A percentile compares a stretch with the other conserved stretches of the same genome.
Evolutionary conservation across 1,140 invertebrate genomes (phyloP).

Genomic region (Euborellia annulipes): DNA sequence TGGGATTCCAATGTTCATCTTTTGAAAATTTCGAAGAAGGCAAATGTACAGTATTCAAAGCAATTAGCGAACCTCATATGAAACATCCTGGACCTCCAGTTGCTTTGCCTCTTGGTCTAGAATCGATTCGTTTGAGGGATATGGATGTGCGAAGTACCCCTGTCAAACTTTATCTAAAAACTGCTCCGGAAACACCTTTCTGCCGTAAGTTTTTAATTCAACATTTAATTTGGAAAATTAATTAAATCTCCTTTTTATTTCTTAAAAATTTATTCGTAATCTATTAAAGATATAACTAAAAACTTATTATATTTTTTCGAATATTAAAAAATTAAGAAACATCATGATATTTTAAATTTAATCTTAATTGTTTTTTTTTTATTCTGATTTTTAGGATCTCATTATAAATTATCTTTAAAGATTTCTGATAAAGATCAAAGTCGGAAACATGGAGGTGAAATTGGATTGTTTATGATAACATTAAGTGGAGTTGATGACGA

Average conservation of each 20-base stretch:
- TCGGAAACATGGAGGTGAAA: slow-evolving; percentile 54
- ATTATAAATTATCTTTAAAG: slow-evolving; percentile 55
- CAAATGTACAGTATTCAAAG: slow-evolving; percentile 52
- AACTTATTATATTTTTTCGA: no score
- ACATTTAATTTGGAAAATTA: no score
- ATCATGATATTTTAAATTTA: no score
- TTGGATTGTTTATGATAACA: slow-evolving; percentile 50
- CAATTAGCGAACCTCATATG: slow-evolving; percentile 37
- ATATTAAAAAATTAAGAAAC: no score
- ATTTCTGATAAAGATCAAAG: slow-evolving; percentile 57
- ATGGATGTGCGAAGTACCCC: slow-evolving; percentile 22
- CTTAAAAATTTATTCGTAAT: no score
- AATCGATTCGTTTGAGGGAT: slow-evolving; percentile 8
- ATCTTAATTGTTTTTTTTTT: no score
- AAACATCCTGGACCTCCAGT: slow-evolving; percentile 50
- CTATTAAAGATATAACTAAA: no score
- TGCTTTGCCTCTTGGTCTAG: background rate
- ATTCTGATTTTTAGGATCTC: slow-evolving; percentile 44
- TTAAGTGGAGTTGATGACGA: slow-evolving; percentile 43
- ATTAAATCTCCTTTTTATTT: no score
- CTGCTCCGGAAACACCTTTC: slow-evolving; percentile 44
- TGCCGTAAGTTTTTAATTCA: slow-evolving; percentile 57
- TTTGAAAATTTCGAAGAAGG: slow-evolving; percentile 58
- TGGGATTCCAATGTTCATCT: slow-evolving; percentile 58
- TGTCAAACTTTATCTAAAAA: slow-evolving; percentile 51